phyloP scores from a whole-genome alignment of 2,888 invertebrate species.

The Autographa gamma region DNA sequence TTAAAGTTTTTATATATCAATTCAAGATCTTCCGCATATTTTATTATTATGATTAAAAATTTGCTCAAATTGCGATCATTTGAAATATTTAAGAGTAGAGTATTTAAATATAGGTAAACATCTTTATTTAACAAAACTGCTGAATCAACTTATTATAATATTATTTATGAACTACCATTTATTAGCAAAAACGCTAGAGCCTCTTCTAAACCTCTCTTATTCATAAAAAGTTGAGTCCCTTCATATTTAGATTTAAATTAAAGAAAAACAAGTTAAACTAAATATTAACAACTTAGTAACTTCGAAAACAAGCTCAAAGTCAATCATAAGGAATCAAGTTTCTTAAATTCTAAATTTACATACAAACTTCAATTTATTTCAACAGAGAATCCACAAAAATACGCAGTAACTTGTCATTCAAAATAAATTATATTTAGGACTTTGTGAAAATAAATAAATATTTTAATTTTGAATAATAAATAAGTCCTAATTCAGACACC shows the following conservation, averaged over 20 bases:
- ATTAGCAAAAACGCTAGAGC: conserved; percentile 13
- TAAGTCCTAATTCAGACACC: background rate
- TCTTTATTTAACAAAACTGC: background rate
- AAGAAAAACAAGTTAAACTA: background rate
- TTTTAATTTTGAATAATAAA: too few species aligned
- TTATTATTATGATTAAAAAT: too few species aligned
- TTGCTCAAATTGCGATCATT: too few species aligned
- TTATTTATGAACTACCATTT: background rate
- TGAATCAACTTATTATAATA: background rate
- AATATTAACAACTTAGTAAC: too few species aligned
- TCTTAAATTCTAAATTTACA: background rate
- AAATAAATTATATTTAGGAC: background rate
- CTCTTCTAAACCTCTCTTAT: conserved; percentile 2
- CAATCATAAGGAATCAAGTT: conserved; percentile 16
- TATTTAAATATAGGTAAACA: background rate
- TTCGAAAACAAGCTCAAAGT: too few species aligned
- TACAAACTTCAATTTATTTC: conserved; percentile 9
- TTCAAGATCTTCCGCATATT: too few species aligned
- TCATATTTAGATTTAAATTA: background rate
- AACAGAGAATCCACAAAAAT: conserved; percentile 3
- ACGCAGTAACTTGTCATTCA: conserved; percentile 3
- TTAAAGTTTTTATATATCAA: too few species aligned
- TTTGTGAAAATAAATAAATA: background rate
- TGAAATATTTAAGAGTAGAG: too few species aligned
- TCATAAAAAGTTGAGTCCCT: conserved; percentile 6